Base-by-base conservation (phyloP, 2,113 vertebrate genomes). In the Chaetodon auriga region DNA sequence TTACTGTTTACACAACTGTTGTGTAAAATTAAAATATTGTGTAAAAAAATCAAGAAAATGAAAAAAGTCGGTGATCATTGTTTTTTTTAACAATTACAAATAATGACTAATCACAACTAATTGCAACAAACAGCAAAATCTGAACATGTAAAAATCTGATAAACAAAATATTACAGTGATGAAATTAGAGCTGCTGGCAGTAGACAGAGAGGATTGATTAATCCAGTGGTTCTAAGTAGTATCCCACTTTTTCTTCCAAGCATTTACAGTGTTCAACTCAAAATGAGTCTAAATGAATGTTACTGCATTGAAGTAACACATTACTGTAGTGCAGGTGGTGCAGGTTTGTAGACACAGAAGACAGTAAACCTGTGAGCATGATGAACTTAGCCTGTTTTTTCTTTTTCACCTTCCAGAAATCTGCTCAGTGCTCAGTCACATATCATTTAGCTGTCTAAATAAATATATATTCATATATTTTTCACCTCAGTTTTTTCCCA, bases 181-280 rank as follows among this genome's bases (percentile, higher is more conserved):
- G 43, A 45, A 35, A 51, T 35, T 7, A 51, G 10, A 54, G 49
- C 41, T n/a, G 12, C 13, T 23, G 21, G 6, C 7, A 23, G 5
- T 38, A 38, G 3, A 38, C 7, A 16, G 30, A 43, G 38, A 7
- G 12, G 35, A 57, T 16, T 23, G 35, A 23, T 45, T 57, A 3
- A 25, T 71, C n/a, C 14, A 25, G 38, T 71, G 69, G 53, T 71
- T 71, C 53, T 71, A n/a, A 71, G 18, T 75, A 9, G 51, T 38
- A 18, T 74, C 45, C 12, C 55, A 25, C 1, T 38, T 21, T 62
- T 18, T n/a, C n/a, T 41, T 12, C 10, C 14, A 30, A 11, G n/a
- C 11, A n/a, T 64, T 64, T 45, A 45, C 36, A 46, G 7, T 45
- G 43, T 45, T 49, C 4, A 19, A 36, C 15, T 2, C 12, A 45